Conservation (phyloP, 2,113 vertebrate species). For the Heloderma charlesbogerti region DNA sequence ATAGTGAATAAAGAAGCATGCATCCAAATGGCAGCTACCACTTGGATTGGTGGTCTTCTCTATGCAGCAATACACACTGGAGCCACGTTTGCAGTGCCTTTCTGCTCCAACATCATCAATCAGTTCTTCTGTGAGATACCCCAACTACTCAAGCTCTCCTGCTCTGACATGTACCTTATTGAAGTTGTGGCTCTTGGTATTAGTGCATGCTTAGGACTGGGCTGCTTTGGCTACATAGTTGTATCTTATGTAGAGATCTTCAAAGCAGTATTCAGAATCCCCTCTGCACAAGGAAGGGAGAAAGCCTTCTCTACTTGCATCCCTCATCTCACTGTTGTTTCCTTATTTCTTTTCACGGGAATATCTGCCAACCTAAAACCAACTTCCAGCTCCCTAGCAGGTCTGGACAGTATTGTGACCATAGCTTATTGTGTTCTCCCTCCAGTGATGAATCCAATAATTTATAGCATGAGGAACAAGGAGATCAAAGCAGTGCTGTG, state of each 20-base stretch:
- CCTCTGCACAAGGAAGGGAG: not conserved
- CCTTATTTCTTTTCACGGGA: not conserved
- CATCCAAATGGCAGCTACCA: not conserved
- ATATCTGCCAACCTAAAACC: not conserved
- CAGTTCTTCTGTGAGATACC: constrained; percentile 24
- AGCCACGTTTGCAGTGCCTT: not conserved
- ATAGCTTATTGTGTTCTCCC: not conserved
- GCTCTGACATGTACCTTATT: not conserved
- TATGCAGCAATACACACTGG: not conserved
- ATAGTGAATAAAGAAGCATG: not conserved
- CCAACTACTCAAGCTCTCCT: constrained; percentile 5
- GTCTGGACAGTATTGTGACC: not conserved
- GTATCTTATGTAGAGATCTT: not conserved
- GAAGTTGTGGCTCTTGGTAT: not conserved
- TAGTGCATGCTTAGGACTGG: not conserved
- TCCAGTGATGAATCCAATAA: constrained; percentile 10
- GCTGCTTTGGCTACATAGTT: constrained; percentile 6
- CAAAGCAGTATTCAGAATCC: not conserved
- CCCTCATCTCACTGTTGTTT: not conserved
- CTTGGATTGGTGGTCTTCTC: not conserved
- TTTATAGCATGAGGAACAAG: constrained; percentile 29
- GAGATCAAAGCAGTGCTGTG: not conserved
- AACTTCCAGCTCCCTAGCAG: not conserved
- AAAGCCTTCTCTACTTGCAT: constrained; percentile 16
- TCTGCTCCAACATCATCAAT: not conserved